Evolutionary conservation across 2,888 invertebrate species (phyloP), one percentile per base, ranked within the genome.

Genomic region (Syritta pipiens): DNA sequence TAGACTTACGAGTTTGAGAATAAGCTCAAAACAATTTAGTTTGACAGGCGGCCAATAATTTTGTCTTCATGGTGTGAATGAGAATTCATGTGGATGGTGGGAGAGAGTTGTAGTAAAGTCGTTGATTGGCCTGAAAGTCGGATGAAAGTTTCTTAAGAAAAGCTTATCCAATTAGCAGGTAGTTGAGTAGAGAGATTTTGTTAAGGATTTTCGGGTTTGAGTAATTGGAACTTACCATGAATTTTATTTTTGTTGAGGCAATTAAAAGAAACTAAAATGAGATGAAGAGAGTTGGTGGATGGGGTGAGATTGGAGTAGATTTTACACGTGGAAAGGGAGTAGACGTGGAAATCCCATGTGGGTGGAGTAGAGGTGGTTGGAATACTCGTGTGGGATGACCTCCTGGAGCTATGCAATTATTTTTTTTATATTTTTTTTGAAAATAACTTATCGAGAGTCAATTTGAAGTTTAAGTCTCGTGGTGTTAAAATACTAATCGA

Each of bases 161-260:
- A 32, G 75, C 60, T 68, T 71, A 63, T 68, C 60, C 46, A 68
- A 75, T 75, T 68, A 75, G 62, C 28, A 55, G 68, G 48, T 68
- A 55, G 55, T 75, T 62, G 32, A 46, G 26, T n/a, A n/a, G 14
- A 44, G 32, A 35, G 51, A 65, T 37, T 48, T 9, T 28, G 35
- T 35, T 51, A 53, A 12, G 67, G 60, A 67, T 20, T 71, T 42
- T 3, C n/a, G n/a, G 32, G 22, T 32, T 44, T 42, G 48, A 32
- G 30, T 65, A 65, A 44, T 65, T 19, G 17, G 42, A 4, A 44
- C 53, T 51, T 5, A 24, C 1, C 28, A 28, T 6, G 40, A n/a
- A n/a, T n/a, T n/a, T n/a, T n/a, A 46, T 9, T 60, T 46, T n/a
- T 10, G 26, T 37, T 30, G 12, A 17, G 1, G 4, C 22, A 35